These are phyloP conservation scores for Albula glossodonta DNA, from an alignment of 2,113 vertebrate genomes.

Conservation along the genomic window DNA sequence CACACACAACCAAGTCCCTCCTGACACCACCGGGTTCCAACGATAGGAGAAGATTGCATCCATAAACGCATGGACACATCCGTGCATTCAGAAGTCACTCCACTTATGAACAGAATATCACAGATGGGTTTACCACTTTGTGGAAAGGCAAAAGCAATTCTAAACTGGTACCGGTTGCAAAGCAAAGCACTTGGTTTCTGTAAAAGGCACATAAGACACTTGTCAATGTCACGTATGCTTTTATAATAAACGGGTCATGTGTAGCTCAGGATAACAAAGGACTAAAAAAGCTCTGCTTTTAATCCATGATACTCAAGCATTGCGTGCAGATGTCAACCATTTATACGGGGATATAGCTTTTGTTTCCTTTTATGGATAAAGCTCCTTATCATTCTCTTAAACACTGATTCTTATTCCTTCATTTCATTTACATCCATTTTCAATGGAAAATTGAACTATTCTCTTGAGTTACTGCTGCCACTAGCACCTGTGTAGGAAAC, in stretches of 20 bases:
- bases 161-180: not conserved
- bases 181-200: not conserved
- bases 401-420: not conserved
- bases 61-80: not conserved
- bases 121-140: not conserved
- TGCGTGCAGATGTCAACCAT: constrained; percentile 42
- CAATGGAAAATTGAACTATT: not conserved
- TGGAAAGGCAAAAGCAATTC: not conserved
- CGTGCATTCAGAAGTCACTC: not conserved
- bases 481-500: not conserved
- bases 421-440: not conserved
- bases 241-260: not conserved
- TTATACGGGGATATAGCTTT: constrained; percentile 23
- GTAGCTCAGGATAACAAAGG: not conserved
- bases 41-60: not conserved
- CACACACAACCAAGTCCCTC: not conserved
- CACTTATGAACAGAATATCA: not conserved
- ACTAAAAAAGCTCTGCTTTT: constrained; percentile 29
- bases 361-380: constrained; percentile 35
- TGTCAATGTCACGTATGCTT: not conserved
- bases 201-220: not conserved
- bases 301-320: constrained; percentile 47
- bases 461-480: not conserved
- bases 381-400: constrained; percentile 44
- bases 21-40: not conserved